Base-by-base conservation (phyloP, 2,888 invertebrate genomes). In the Drosophila cyrtoloma region DNA sequence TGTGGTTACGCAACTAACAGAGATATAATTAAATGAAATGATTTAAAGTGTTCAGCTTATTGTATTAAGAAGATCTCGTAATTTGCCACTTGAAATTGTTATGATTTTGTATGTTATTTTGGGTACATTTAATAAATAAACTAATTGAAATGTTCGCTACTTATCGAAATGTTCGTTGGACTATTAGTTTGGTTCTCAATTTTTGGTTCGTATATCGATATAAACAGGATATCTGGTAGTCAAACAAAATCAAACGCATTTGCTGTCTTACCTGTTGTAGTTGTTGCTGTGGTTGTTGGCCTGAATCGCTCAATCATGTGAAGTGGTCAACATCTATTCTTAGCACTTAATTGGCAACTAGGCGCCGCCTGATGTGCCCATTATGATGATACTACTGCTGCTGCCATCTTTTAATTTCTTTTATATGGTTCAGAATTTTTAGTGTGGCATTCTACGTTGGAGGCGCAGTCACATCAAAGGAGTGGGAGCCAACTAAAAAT, bases 251-350 rank as follows among this genome's bases (percentile, higher is more conserved):
- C 1, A 6, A 6, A 19, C 5, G 1, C 1, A 2, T 26, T 33
- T 9, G 1, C 1, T 30, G 32, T 39, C 26, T 63, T 53, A 37
- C 32, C 71, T 71, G 76, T 55, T 61, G 47, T 39, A 30, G 28
- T 19, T 70, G 55, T 52, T 63, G 55, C 60, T 84, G 52, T 47
- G 32, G 37, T 52, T 69, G 77, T 58, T 82, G 90, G 84, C 86
- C 90, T 88, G 57, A 86, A 86, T 86, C 88, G 84, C 76, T 86
- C 90, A 89, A 81, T 86, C 90, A 89, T 83, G 83, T 88, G 81
- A 85, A 87, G 88, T 86, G 89, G 87, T 87, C 86, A 86, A 82
- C 73, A 60, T 69, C 71, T 78, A 81, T 81, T 78, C 81, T 81
- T 75, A 60, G 75, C 63, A 42, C 64, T 75, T 88, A 85, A 85